Conservation (phyloP, 2,113 vertebrate genomes). For the Gambusia holbrooki region DNA sequence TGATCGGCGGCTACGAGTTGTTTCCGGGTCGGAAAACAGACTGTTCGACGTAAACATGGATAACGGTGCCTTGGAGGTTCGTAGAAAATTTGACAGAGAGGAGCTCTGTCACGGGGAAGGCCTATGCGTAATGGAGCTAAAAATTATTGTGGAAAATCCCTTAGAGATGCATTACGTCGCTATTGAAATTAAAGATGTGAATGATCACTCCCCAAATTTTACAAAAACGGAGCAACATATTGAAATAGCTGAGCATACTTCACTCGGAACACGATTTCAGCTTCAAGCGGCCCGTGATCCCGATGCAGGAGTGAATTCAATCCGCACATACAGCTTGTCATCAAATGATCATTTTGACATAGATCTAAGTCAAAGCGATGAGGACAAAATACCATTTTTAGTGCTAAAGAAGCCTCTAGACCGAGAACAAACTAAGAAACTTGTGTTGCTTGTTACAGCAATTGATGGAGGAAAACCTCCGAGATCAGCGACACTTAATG, state of each 20-base stretch:
- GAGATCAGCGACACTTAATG: slow-evolving; percentile 53
- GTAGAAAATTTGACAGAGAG: slow-evolving; percentile 71
- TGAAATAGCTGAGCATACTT: slow-evolving; percentile 70
- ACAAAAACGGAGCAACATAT: slow-evolving; percentile 56
- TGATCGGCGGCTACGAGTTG: slow-evolving; percentile 66
- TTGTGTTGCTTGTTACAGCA: slow-evolving; percentile 62
- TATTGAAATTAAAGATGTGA: slow-evolving; percentile 76
- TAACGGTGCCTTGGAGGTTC: slow-evolving; percentile 66
- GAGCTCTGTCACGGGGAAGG: slow-evolving; percentile 61
- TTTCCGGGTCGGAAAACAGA: slow-evolving; percentile 36
- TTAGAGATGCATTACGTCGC: slow-evolving; percentile 74
- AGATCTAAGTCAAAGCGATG: slow-evolving; percentile 52
- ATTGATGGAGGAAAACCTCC: slow-evolving; percentile 75
- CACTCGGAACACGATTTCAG: slow-evolving; percentile 73
- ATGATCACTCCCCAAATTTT: slow-evolving; percentile 80
- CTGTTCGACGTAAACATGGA: slow-evolving; percentile 67
- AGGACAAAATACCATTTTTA: slow-evolving; percentile 67
- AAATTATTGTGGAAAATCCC: slow-evolving; percentile 74
- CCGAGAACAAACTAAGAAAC: slow-evolving; percentile 57
- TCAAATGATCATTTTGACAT: slow-evolving; percentile 70
- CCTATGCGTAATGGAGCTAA: slow-evolving; percentile 67
- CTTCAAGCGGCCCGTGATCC: slow-evolving; percentile 80
- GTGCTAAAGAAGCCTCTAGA: slow-evolving; percentile 72
- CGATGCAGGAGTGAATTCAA: slow-evolving; percentile 78
- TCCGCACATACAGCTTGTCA: slow-evolving; percentile 75